A percentile compares a stretch with the other conserved stretches of the same genome.
Conservation (phyloP, 2,797 vertebrate species). For the Hypotaenidia okinawae region DNA sequence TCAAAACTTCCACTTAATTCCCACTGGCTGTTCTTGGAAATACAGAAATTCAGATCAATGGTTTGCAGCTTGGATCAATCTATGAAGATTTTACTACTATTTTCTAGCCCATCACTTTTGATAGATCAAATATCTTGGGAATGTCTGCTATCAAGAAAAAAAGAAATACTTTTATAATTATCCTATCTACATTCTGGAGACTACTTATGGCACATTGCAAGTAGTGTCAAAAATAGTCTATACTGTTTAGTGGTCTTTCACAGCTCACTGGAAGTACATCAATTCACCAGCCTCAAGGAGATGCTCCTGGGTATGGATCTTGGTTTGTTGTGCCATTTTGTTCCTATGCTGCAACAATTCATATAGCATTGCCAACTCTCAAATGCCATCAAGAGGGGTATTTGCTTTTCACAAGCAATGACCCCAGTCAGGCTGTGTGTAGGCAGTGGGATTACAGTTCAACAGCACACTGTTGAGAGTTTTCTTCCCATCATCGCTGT, state of each 20-base stretch:
- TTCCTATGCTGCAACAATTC: not conserved
- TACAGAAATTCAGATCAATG: not conserved
- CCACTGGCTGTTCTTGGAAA: not conserved
- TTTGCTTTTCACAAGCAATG: not conserved
- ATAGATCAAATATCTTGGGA: not conserved
- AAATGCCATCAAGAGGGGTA: not conserved
- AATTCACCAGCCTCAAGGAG: conserved; percentile 80
- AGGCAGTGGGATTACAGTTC: not conserved
- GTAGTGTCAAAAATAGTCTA: conserved; percentile 82
- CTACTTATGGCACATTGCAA: conserved; percentile 80
- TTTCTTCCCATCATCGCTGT: not conserved
- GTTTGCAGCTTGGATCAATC: not conserved
- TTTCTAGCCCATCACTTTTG: not conserved
- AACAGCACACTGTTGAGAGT: not conserved
- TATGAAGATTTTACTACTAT: not conserved
- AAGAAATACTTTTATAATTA: conserved; percentile 67
- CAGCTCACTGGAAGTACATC: conserved; percentile 81
- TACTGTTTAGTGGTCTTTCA: conserved; percentile 81
- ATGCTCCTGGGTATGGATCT: conserved; percentile 72
- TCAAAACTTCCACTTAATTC: not conserved
- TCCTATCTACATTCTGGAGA: conserved; percentile 82
- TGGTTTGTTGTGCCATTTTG: not conserved
- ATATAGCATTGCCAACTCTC: not conserved
- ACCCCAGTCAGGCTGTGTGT: accelerated
- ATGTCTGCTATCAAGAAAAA: not conserved